A percentile compares a stretch with the other conserved stretches of the same genome.
Conservation (phyloP, 2,113 vertebrate species). For the Amphiprion percula region DNA sequence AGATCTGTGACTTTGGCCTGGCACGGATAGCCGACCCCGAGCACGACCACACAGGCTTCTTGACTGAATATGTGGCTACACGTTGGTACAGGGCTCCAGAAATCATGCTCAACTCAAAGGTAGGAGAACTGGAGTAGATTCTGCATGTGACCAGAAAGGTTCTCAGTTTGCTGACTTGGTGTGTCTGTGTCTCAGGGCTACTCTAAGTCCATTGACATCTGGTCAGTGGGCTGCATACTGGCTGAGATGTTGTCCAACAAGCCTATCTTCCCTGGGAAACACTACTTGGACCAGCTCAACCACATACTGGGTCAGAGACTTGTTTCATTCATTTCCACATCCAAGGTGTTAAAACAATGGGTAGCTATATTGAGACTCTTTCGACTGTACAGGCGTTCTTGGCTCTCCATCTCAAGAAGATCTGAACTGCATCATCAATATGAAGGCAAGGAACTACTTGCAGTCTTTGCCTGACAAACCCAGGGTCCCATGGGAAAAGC, state of each 20-base stretch:
- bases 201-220: constrained; percentile 93
- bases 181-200: constrained; percentile 85
- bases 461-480: constrained; percentile 89
- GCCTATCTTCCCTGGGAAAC: constrained; percentile 93
- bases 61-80: constrained; percentile 93
- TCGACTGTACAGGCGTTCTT: constrained; percentile 82
- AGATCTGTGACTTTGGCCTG: constrained; percentile 94
- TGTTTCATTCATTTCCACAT: background rate
- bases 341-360: background rate
- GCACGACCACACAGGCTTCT: constrained; percentile 92
- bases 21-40: constrained; percentile 92
- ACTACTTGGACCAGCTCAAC: constrained; percentile 94
- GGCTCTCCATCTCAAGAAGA: constrained; percentile 91
- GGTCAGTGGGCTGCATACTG: constrained; percentile 94
- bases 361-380: background rate
- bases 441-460: constrained; percentile 92
- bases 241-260: constrained; percentile 93
- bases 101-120: constrained; percentile 96
- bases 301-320: constrained; percentile 88
- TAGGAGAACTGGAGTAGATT: constrained; percentile 7
- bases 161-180: background rate
- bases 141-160: background rate
- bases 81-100: constrained; percentile 95
- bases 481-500: constrained; percentile 88
- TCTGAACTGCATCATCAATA: constrained; percentile 93